Conservation (phyloP, 1,140 invertebrate genomes). For the Thaumetopoea pityocampa region DNA sequence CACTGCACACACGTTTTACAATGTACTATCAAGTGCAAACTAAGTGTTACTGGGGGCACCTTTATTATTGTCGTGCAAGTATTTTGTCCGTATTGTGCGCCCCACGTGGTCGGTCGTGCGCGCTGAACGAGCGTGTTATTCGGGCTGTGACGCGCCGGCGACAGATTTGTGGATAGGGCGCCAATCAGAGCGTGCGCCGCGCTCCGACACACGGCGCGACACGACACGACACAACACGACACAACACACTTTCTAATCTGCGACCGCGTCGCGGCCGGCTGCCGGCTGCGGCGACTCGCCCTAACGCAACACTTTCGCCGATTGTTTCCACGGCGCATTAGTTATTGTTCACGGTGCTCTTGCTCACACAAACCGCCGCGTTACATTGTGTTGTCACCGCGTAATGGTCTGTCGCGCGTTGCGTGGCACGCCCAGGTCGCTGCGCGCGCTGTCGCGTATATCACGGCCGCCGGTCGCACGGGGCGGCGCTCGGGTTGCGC, state of each 20-base stretch:
- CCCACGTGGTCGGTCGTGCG: too few relatives aligned
- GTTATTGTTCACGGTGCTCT: slow-evolving; percentile 53
- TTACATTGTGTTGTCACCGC: slow-evolving; percentile 41
- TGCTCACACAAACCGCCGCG: slow-evolving; percentile 38
- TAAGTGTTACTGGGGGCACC: too few relatives aligned
- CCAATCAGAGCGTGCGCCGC: slow-evolving; percentile 68
- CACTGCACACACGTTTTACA: too few relatives aligned
- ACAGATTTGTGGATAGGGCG: slow-evolving; percentile 70
- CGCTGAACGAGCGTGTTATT: slow-evolving; percentile 8
- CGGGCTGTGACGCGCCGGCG: slow-evolving; percentile 34
- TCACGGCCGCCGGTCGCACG: slow-evolving; percentile 55
- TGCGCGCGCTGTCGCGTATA: too few relatives aligned
- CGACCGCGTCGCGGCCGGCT: slow-evolving; percentile 64
- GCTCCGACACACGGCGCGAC: slow-evolving; percentile 56
- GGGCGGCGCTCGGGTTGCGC: slow-evolving; percentile 45
- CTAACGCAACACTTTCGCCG: slow-evolving; percentile 67
- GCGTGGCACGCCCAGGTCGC: too few relatives aligned
- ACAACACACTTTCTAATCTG: slow-evolving; percentile 74
- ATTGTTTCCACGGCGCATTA: slow-evolving; percentile 73
- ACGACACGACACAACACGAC: slow-evolving; percentile 64
- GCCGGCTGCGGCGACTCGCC: slow-evolving; percentile 65
- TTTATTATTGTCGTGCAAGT: too few relatives aligned
- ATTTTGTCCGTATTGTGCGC: too few relatives aligned
- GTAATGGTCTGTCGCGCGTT: too few relatives aligned
- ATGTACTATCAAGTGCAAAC: too few relatives aligned